Evolutionary conservation across 2,888 invertebrate species (phyloP), one percentile per base, ranked within the genome.

Genomic region (Acleris emargana): DNA sequence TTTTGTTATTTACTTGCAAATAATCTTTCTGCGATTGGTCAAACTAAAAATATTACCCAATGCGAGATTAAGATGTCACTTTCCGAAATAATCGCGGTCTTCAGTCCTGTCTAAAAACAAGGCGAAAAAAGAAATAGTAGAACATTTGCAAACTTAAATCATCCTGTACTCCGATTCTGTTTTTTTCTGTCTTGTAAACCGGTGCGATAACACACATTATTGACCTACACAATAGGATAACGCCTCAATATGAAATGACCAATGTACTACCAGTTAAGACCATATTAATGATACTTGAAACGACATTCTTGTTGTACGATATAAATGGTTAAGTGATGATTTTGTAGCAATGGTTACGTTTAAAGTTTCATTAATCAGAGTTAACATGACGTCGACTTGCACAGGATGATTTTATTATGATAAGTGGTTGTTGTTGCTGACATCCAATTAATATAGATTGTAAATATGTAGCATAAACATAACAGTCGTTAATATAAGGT

Each of bases 131-230:
- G 16, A 17, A 17, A n/a, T 4, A 45, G 22, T 49, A 13, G 16
- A 22, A 3, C 7, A 51, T 17, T 13, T 16, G 6, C 6, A 45
- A 45, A 45, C 11, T 57, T 11, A 1, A 20, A 58, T n/a, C 64
- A 60, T 0, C 59, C 64, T 43, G 59, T 64, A 59, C 2, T 2
- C 13, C 50, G 47, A 55, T 43, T 55, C 50, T 28, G 20, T 59
- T 59, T 45, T 64, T 59, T 64, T 64, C 59, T 49, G 9, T 53
- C 38, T 6, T 58, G 43, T 43, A 62, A 50, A 59, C 64, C 64
- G 64, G 64, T 64, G 64, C 64, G 54, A 59, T 45, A 64, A 58
- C 57, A 64, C 64, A 54, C 64, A 50, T 55, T 60, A 64, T 64
- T 64, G 64, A 64, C 59, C 64, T 16, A 7, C 9, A 64, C 64